Base-by-base conservation (phyloP, 2,888 invertebrate genomes). In the Protonemura montana region DNA sequence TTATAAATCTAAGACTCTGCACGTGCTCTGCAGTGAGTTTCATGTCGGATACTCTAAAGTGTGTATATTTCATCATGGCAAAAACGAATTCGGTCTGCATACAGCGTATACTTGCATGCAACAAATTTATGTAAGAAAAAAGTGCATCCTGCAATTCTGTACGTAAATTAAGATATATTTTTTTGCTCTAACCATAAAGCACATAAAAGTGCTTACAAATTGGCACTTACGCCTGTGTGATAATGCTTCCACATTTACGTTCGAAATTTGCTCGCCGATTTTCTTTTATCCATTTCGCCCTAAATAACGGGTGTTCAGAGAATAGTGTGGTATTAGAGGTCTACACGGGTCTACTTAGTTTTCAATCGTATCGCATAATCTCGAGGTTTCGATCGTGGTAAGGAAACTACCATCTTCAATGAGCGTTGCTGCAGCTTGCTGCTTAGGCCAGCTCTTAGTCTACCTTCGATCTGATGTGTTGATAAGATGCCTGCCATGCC, bases 321-420 rank as follows among this genome's bases (percentile, higher is more conserved):
- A 59, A 59, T 59, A 21, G 59, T 59, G 59, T 59, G 21, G 59
- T 59, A 59, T 59, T 59, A 59, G 59, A 59, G 82, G 35, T 6
- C 82, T 41, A 83, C 82, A 83, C 26, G 82, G 82, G 42, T 83
- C 41, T 41, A 83, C 82, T 26, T 41, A 83, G 25, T 35, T 41
- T 41, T 83, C 82, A 83, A 83, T 83, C 82, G 41, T 83, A 83
- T 83, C 82, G 3, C 3, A 13, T 41, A 41, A 83, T 83, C 82
- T 82, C 29, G 82, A 29, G 30, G 82, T 29, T 82, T 82, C 82
- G 82, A 41, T 83, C 35, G 35, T 41, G 41, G 78, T 6, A 28
- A n/a, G 78, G 7, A 78, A 13, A 76, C 5, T 6, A 26, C 28
- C 27, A 26, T 16, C 78, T 13, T 78, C 78, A 26, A 26, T 27